Conservation (phyloP, 2,113 vertebrate genomes). For the Todiramphus chloris region DNA sequence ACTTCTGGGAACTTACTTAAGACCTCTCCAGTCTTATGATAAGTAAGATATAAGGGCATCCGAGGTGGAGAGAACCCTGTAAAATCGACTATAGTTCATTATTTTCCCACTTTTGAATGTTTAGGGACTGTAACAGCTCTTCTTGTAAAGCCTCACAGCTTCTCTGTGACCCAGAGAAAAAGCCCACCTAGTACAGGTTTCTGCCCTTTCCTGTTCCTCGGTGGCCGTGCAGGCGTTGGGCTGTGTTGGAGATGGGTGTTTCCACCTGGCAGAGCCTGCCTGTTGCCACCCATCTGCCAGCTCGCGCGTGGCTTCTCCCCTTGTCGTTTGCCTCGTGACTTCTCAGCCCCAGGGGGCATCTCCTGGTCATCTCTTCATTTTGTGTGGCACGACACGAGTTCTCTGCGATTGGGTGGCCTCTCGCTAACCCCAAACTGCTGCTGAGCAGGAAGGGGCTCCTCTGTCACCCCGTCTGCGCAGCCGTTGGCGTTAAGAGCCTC, state of each 20-base stretch:
- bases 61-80: background rate
- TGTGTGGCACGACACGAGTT: accelerated
- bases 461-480: background rate
- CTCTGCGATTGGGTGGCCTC: background rate
- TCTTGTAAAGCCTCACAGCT: background rate
- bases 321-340: background rate
- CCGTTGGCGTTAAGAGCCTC: background rate
- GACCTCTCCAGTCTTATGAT: constrained; percentile 90
- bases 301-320: background rate
- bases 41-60: constrained; percentile 85
- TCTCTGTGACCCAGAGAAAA: background rate
- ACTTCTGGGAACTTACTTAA: constrained; percentile 89
- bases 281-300: background rate
- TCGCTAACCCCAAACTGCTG: background rate
- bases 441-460: background rate
- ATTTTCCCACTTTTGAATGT: background rate
- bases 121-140: background rate
- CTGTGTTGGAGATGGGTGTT: background rate
- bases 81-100: background rate
- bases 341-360: background rate
- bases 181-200: background rate
- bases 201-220: background rate
- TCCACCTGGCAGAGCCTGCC: background rate
- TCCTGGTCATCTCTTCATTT: background rate
- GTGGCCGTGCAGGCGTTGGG: background rate